Conservation (phyloP, 2,888 invertebrate genomes). For the Dysmachus trigonus region DNA sequence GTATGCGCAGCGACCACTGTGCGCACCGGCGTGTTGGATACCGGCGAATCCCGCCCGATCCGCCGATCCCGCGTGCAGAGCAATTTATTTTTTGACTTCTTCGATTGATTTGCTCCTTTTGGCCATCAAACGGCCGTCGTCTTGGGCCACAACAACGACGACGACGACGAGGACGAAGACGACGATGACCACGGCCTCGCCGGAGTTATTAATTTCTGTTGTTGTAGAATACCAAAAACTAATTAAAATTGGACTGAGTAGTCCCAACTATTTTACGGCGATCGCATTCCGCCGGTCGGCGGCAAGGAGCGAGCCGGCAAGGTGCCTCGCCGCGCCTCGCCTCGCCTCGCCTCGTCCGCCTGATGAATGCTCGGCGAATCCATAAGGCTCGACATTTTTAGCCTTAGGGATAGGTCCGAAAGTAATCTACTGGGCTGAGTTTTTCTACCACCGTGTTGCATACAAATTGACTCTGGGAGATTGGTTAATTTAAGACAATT, state of each 20-base stretch:
- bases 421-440: conserved; percentile 41
- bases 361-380: conserved; percentile 55
- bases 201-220: conserved; percentile 49
- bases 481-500: conserved; percentile 45
- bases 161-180: too few relatives aligned
- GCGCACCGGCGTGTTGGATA: not conserved
- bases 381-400: conserved; percentile 62
- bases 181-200: not conserved
- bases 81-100: conserved; percentile 49
- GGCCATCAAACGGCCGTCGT: conserved; percentile 32
- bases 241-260: conserved; percentile 48
- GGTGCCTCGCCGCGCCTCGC: too few relatives aligned
- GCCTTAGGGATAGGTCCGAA: conserved; percentile 59
- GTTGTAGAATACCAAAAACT: conserved; percentile 50
- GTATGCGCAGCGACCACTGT: conserved; percentile 20
- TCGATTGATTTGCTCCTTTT: conserved; percentile 28
- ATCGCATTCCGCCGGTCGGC: conserved; percentile 45
- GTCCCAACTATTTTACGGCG: conserved; percentile 45
- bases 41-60: conserved; percentile 32
- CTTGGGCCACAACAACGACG: too few relatives aligned
- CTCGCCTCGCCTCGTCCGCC: not conserved
- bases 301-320: not conserved
- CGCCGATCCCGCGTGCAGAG: conserved; percentile 16
- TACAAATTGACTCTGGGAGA: conserved; percentile 40
- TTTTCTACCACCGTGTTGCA: conserved; percentile 44